These are phyloP conservation scores for Caradrina clavipalpis DNA, from an alignment of 2,888 invertebrate species.

Conservation along the genomic window DNA sequence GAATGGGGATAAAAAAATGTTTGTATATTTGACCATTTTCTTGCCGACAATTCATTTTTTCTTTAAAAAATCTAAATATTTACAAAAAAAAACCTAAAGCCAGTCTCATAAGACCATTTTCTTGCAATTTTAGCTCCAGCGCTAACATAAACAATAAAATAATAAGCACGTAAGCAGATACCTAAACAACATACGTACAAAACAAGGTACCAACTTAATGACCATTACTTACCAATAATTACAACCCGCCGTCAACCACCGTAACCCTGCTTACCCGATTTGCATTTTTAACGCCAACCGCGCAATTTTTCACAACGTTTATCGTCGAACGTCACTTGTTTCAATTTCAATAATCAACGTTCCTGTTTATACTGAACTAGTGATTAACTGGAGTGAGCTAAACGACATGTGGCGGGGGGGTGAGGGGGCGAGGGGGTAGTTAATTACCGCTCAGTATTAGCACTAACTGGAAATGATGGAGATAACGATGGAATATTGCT, in stretches of 20 bases:
- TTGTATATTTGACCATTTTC: no score
- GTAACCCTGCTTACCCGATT: slow-evolving; percentile 33
- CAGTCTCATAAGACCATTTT: no score
- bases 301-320: slow-evolving; percentile 48
- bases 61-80: no score
- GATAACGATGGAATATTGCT: slow-evolving; percentile 69
- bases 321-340: slow-evolving; percentile 23
- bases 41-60: no score
- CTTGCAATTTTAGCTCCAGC: not conserved
- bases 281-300: slow-evolving; percentile 42
- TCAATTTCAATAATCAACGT: slow-evolving; percentile 60
- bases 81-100: no score
- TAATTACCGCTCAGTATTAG: slow-evolving; percentile 64
- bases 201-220: slow-evolving; percentile 13
- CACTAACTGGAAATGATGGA: slow-evolving; percentile 69
- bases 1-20: no score
- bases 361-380: slow-evolving; percentile 36
- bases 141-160: slow-evolving; percentile 7
- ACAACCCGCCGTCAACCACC: slow-evolving; percentile 33
- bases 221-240: slow-evolving; percentile 30
- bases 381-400: slow-evolving; percentile 37
- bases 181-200: not conserved
- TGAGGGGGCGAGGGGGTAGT: slow-evolving; percentile 12
- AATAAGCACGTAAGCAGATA: not conserved
- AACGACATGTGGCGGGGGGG: slow-evolving; percentile 23